Base-by-base conservation (phyloP, 2,797 vertebrate genomes). In the Falco columbarius region DNA sequence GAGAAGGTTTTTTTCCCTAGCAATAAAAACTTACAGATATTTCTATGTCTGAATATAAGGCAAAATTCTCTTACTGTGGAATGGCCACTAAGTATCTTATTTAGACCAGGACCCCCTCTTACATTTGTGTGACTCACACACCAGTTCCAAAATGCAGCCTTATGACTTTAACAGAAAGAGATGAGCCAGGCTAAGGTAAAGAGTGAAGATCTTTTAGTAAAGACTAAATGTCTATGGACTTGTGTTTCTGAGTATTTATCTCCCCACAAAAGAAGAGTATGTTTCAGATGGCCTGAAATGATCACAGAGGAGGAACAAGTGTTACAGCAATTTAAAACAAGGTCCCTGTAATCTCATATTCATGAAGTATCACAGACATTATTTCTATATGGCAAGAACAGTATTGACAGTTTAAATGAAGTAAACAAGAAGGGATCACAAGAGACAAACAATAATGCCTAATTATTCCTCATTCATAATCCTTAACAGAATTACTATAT, bases 351-450 rank as follows among this genome's bases (percentile, higher is more conserved):
- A 96, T 95, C 88, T 91, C 66, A 86, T 77, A 94, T 94, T 94
- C 81, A 80, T 80, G 61, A 95, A 91, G 54, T 62, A 87, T 89
- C 51, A 79, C 24, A 65, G 58, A 51, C 72, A 84, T 79, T 52
- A 77, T 63, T 95, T 83, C 89, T 91, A 61, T 79, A 91, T 1
- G 54, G 72, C 84, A 94, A 86, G 85, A 96, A 86, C 36, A 68
- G 65, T 68, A 75, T 77, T 29, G 4, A 87, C 81, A 75, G 54
- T 86, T 89, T 81, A 91, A 89, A 93, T 20, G 20, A 89, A 86
- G 86, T 87, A 94, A 93, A 94, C 75, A 96, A 86, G 72, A 87
- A 87, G 36, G 44, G 68, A 92, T 65, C 83, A 93, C 83, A 97
- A 65, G 65, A 91, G 72, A 92, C 46, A 88, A 97, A 94, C 75